A percentile compares a stretch with the other conserved stretches of the same genome.
These are phyloP conservation scores for Centropyge bicolor DNA, from an alignment of 2,797 vertebrate species.

Conservation along the genomic window DNA sequence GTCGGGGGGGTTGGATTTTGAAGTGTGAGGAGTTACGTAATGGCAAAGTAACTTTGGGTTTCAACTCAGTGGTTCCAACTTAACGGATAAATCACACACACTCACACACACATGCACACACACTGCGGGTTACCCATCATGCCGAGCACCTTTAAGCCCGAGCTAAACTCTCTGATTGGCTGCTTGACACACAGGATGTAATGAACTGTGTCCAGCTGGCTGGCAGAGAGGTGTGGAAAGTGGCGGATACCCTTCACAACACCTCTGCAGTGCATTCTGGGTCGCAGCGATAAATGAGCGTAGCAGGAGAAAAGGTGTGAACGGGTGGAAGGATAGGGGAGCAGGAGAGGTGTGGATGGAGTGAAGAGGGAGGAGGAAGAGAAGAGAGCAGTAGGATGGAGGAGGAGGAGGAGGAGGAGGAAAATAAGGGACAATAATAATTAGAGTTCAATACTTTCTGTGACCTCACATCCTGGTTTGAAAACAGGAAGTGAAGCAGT, in stretches of 20 bases:
- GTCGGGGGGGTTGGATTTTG: not conserved
- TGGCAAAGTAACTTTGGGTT: constrained; percentile 34
- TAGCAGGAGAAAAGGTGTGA: constrained; percentile 9
- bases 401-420: not conserved
- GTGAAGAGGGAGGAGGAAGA: not conserved
- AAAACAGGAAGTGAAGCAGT: too few species aligned
- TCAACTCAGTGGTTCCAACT: constrained; percentile 27
- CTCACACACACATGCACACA: not conserved
- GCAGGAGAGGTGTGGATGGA: not conserved
- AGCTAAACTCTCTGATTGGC: constrained; percentile 44
- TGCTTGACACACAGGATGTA: constrained; percentile 46
- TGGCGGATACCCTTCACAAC: constrained; percentile 36
- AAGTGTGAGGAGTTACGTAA: constrained; percentile 29
- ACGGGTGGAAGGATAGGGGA: constrained; percentile 5
- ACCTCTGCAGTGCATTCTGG: constrained; percentile 47
- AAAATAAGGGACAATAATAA: too few species aligned
- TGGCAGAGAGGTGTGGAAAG: constrained; percentile 38
- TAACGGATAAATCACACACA: constrained; percentile 18
- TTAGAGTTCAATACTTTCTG: too few species aligned
- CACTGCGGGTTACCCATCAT: constrained; percentile 18
- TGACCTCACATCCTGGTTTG: not conserved
- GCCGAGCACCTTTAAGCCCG: constrained; percentile 14
- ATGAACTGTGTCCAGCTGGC: constrained; percentile 53
- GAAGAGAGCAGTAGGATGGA: not conserved
- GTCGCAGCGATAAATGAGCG: constrained; percentile 16